Percentiles rank a stretch among this genome's conserved stretches.
These are phyloP conservation scores for Botrylloides violaceus DNA, from an alignment of 23 tunicate genomes.

Conservation along the genomic window DNA sequence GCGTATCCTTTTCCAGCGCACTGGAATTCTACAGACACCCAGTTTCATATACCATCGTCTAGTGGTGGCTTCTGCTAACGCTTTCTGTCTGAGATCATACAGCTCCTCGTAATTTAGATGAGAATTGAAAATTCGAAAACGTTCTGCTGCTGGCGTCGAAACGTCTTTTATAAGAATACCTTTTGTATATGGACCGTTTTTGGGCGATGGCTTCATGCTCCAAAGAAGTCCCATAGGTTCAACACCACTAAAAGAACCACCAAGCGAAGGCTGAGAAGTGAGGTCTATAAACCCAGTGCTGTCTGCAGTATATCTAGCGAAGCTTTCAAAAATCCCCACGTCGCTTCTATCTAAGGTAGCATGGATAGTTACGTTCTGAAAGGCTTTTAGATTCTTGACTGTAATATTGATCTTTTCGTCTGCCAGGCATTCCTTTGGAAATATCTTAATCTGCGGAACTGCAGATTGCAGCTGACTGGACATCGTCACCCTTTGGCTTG, in stretches of 20 bases:
- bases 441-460: no score
- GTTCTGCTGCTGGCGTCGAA: not conserved
- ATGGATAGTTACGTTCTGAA: not conserved
- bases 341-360: not conserved
- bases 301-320: not conserved
- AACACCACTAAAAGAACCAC: not conserved
- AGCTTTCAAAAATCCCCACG: not conserved
- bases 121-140: not conserved
- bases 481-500: no score
- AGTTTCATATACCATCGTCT: not conserved
- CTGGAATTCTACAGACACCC: not conserved
- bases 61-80: not conserved
- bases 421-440: not conserved
- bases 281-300: not conserved
- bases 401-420: not conserved
- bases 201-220: constrained; percentile 11
- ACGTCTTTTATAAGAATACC: not conserved
- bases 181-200: not conserved
- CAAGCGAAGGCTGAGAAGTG: not conserved
- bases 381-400: not conserved
- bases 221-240: not conserved
- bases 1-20: not conserved
- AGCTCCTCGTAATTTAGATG: not conserved
- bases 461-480: no score
- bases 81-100: no score